These are phyloP conservation scores for Triplophysa yarkandensis DNA, from an alignment of 2,797 vertebrate species.

Conservation along the genomic window DNA sequence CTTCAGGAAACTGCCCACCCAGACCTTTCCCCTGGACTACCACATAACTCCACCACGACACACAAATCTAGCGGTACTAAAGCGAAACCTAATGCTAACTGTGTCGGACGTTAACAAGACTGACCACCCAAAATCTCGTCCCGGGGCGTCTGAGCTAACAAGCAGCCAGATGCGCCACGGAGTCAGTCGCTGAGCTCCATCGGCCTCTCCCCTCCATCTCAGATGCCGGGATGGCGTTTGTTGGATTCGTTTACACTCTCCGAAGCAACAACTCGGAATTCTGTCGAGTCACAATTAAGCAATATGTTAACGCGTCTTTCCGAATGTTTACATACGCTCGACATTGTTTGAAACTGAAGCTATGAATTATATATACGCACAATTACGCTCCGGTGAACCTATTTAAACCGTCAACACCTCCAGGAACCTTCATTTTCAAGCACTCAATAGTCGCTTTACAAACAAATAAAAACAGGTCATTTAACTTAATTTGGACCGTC, in stretches of 20 bases:
- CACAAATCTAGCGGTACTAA: neutral
- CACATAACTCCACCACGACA: neutral
- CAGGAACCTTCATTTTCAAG: neutral
- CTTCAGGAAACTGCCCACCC: slow-evolving; percentile 29
- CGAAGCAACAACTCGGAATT: neutral
- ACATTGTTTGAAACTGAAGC: neutral
- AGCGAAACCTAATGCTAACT: slow-evolving; percentile 43
- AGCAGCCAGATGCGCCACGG: neutral
- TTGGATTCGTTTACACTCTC: neutral
- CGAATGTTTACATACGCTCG: slow-evolving; percentile 13
- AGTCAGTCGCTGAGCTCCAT: neutral
- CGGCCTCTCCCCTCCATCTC: neutral
- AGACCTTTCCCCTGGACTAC: slow-evolving; percentile 5
- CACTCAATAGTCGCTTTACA: neutral
- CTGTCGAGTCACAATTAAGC: no score
- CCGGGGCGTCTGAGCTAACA: slow-evolving; percentile 13
- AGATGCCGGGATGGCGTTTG: slow-evolving; percentile 35
- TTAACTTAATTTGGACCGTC: neutral
- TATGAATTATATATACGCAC: slow-evolving; percentile 23
- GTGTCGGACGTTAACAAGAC: slow-evolving; percentile 30
- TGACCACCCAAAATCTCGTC: slow-evolving; percentile 38
- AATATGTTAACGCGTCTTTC: neutral
- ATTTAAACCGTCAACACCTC: slow-evolving; percentile 18
- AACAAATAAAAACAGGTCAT: neutral
- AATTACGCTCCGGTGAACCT: neutral